phyloP scores from a whole-genome alignment of 2,113 vertebrate species.

The Orientallactaga bullata region DNA sequence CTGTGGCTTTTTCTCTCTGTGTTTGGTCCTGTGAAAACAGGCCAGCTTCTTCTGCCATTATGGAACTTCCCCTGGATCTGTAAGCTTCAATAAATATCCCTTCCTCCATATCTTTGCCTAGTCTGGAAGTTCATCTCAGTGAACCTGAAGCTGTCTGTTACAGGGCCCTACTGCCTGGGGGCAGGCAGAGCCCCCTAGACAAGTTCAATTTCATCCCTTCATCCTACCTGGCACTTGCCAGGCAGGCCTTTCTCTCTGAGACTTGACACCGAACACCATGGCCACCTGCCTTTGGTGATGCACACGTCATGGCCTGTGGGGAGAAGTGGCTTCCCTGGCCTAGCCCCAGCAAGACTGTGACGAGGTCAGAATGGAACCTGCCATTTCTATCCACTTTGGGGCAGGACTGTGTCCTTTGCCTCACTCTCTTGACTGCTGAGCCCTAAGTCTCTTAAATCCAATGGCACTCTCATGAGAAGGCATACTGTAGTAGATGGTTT shows the following conservation, averaged over 20 bases:
- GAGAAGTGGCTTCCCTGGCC: background rate
- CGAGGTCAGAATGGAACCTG: background rate
- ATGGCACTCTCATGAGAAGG: rapidly evolving
- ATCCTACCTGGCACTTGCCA: too few species aligned
- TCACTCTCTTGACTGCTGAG: background rate
- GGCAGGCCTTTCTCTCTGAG: background rate
- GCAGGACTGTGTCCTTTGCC: background rate
- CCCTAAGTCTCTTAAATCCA: background rate
- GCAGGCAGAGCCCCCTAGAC: too few species aligned
- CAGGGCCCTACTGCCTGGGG: background rate
- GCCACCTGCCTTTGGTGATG: too few species aligned
- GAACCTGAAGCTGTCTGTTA: too few species aligned
- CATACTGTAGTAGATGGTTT: rapidly evolving
- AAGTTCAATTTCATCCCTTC: rapidly evolving
- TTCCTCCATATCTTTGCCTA: too few species aligned
- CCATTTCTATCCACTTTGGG: rapidly evolving
- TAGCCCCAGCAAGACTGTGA: background rate
- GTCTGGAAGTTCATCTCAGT: too few species aligned
- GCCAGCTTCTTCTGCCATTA: too few species aligned
- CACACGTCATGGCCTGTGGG: background rate
- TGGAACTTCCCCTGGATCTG: too few species aligned
- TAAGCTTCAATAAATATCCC: too few species aligned
- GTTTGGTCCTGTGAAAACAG: too few species aligned
- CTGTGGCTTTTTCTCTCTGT: too few species aligned
- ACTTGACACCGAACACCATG: too few species aligned